phyloP scores from a whole-genome alignment of 2,797 vertebrate genomes.

The Myotis pilosus region DNA sequence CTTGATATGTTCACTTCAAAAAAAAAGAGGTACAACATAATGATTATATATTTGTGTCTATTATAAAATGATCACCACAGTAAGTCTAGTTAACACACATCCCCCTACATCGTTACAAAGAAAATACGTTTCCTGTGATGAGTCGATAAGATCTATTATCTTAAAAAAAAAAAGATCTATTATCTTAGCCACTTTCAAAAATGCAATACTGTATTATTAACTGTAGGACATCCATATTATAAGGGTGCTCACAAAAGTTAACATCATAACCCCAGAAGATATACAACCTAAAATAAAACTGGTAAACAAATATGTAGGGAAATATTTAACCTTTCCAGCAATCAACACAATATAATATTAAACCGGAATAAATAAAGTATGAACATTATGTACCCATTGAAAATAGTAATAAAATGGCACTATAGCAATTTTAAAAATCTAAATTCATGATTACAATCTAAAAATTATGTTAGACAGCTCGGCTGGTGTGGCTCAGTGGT shows the following conservation, averaged over 20 bases:
- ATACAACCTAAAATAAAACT: neutral
- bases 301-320: neutral
- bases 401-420: neutral
- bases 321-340: neutral
- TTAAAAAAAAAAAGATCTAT: neutral
- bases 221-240: neutral
- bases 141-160: neutral
- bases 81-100: neutral
- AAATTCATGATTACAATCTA: neutral
- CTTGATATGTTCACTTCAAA: too few relatives aligned
- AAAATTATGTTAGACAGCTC: neutral
- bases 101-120: neutral
- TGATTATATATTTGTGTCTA: neutral
- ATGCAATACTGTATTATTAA: neutral
- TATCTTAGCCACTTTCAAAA: neutral
- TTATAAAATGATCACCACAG: too few relatives aligned
- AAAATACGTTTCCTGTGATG: neutral
- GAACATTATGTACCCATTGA: neutral
- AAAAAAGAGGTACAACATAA: too few relatives aligned
- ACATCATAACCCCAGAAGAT: neutral
- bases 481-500: too few relatives aligned
- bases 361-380: slow-evolving; percentile 5
- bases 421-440: neutral
- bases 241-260: neutral
- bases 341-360: slow-evolving; percentile 33